Conservation (phyloP, 2,888 invertebrate genomes). For the Eretmocerus hayati region DNA sequence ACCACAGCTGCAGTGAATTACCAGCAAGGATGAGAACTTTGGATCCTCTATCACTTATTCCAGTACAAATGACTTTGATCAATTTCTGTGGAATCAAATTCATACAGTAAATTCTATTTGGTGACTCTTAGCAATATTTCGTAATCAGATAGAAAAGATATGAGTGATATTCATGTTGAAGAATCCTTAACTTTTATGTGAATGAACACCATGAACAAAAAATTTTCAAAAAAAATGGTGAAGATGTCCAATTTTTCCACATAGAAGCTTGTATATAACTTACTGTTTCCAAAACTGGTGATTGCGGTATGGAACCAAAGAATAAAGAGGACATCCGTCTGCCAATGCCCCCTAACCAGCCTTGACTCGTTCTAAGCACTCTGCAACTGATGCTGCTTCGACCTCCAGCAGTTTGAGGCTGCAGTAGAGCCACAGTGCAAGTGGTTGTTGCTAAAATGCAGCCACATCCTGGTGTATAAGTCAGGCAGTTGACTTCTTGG, state of each 20-base stretch:
- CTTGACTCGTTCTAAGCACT: constrained; percentile 65
- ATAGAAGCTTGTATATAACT: constrained; percentile 23
- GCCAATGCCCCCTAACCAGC: constrained; percentile 83
- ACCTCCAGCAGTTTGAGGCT: constrained; percentile 57
- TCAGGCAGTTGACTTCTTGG: constrained; percentile 74
- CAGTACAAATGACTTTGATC: constrained; percentile 55
- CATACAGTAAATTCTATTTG: neutral
- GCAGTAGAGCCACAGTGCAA: constrained; percentile 72
- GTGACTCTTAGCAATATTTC: no score
- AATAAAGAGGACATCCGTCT: constrained; percentile 73
- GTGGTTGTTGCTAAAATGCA: constrained; percentile 87
- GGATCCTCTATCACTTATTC: constrained; percentile 47
- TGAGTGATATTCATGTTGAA: no score
- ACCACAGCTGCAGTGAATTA: constrained; percentile 78
- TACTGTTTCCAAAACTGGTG: constrained; percentile 59
- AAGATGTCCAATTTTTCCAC: neutral
- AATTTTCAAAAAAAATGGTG: no score
- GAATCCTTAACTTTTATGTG: no score
- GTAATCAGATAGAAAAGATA: no score
- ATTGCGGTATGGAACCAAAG: constrained; percentile 64
- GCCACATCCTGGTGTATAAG: constrained; percentile 62
- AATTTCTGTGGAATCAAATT: constrained; percentile 46
- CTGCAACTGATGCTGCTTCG: constrained; percentile 63
- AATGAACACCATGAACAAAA: no score
- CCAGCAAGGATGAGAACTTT: constrained; percentile 69